phyloP scores from a whole-genome alignment of 2,888 invertebrate genomes.

The Zygothrica quintamaculata region DNA sequence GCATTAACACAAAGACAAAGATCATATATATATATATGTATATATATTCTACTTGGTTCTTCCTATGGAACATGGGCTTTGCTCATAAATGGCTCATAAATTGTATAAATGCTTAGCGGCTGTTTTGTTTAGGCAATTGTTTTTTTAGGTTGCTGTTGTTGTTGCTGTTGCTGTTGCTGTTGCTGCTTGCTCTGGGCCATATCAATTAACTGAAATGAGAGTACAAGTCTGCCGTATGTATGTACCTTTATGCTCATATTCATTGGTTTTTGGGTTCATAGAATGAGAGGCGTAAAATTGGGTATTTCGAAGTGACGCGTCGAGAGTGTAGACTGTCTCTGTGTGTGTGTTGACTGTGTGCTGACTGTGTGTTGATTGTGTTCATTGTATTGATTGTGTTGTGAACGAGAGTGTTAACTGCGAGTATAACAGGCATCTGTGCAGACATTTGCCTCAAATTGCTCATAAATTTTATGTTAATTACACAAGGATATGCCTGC shows the following conservation, averaged over 20 bases:
- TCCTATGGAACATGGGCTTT: no score
- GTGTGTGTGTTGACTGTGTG: not conserved
- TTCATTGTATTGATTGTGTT: not conserved
- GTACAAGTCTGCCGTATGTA: not conserved
- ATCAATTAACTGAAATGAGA: constrained; percentile 68
- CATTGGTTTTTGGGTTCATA: constrained; percentile 1
- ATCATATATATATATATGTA: no score
- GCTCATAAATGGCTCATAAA: constrained; percentile 23
- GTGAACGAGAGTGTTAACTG: constrained; percentile 20
- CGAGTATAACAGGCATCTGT: constrained; percentile 41
- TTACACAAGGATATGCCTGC: constrained; percentile 47
- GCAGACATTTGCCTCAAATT: constrained; percentile 53
- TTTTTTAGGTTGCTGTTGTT: no score
- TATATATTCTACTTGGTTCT: no score
- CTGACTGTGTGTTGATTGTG: not conserved
- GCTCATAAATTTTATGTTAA: constrained; percentile 74
- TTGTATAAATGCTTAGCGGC: constrained; percentile 20
- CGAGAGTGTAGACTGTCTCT: constrained; percentile 7
- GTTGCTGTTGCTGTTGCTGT: no score
- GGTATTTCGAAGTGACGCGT: constrained; percentile 28
- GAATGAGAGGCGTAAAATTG: constrained; percentile 46
- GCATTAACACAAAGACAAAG: no score
- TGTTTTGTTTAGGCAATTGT: constrained; percentile 34
- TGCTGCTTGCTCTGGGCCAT: constrained; percentile 43
- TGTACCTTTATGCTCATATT: not conserved